Base-by-base conservation (phyloP, 1,140 invertebrate genomes). In the Oryzaephilus surinamensis region DNA sequence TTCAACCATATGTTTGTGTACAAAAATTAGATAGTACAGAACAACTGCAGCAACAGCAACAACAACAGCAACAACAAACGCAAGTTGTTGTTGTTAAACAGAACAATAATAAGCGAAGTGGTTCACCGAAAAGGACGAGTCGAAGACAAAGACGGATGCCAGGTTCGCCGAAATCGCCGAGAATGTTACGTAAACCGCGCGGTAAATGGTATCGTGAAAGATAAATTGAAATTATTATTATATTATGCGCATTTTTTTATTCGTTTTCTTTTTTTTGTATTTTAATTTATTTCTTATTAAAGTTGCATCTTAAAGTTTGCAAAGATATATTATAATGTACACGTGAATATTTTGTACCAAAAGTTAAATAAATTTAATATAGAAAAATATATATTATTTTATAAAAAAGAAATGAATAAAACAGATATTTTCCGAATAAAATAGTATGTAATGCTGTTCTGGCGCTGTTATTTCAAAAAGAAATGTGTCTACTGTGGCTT, bases 161-260 rank as follows among this genome's bases (percentile, higher is more conserved):
- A 4, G 43, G 52, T 4, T 54, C 57, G 8, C 52, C 54, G 0
- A 54, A 57, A 39, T 56, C 58, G 10, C 57, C 60, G 6, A 43
- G 57, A 27, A 57, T 55, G 41, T 46, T 60, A 31, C 38, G 58
- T 7, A 51, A 50, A 29, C 50, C 58, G 2, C 45, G 56, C 8
- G 58, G 58, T 4, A 43, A 50, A 13, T 62, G 60, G 60, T 61
- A 60, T 42, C 46, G 58, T 34, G 58, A 62, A 19, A 57, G 57
- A 60, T 62, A 52, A 52, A 35, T 24, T 38, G 31, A 21, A 43
- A 30, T 30, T 30, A 8, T 28, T 5, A 12, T 28, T 6, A 12
- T 28, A 26, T 42, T 42, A 32, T n/a, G n/a, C n/a, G n/a, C n/a
- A n/a, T n/a, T n/a, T n/a, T n/a, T n/a, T n/a, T n/a, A n/a, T n/a